Base-by-base conservation (phyloP, 2,797 vertebrate species). In the Acanthopagrus latus region DNA sequence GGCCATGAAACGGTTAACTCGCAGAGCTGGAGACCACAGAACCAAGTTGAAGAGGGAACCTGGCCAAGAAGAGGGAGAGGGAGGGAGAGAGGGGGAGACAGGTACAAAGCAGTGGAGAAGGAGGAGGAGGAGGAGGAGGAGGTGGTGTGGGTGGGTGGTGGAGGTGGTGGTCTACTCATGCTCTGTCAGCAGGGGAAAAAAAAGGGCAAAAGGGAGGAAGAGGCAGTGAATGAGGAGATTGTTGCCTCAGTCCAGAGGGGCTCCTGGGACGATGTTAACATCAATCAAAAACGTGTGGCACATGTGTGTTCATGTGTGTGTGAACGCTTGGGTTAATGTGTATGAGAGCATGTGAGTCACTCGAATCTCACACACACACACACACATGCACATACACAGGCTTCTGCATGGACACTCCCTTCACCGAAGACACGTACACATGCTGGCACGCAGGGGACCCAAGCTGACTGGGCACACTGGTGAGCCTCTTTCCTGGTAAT, bases 41-140 rank as follows among this genome's bases (percentile, higher is more conserved):
- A 65, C 83, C 77, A 48, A 81, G 85, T 71, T 83, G 64, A 72
- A 86, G 74, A 88, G 78, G 88, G 84, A 92, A 91, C 74, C 75
- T 81, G 85, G 94, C 93, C 93, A 95, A 92, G 86, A 81, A 76
- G 71, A 76, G 79, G 71, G 82, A 82, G 88, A 82, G 74, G 81
- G 73, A 81, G 66, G 84, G 88, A 88, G 92, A 86, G 88, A 85
- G 76, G 86, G 88, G 83, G 89, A 91, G 88, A 92, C 89, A 90
- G 92, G 93, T 94, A 93, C 92, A 91, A 81, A 86, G 82, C 78
- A 65, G 68, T 76, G 74, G 71, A 83, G 74, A 58, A 47, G 85
- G 57, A 25, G 74, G 58, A n/a, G n/a, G n/a, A n/a, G n/a, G n/a
- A n/a, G n/a, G n/a, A 14, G 77, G 38, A 6, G 68, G 55, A 11